These are phyloP conservation scores for Taurulus bubalis DNA, from an alignment of 2,113 vertebrate species.

Conservation along the genomic window DNA sequence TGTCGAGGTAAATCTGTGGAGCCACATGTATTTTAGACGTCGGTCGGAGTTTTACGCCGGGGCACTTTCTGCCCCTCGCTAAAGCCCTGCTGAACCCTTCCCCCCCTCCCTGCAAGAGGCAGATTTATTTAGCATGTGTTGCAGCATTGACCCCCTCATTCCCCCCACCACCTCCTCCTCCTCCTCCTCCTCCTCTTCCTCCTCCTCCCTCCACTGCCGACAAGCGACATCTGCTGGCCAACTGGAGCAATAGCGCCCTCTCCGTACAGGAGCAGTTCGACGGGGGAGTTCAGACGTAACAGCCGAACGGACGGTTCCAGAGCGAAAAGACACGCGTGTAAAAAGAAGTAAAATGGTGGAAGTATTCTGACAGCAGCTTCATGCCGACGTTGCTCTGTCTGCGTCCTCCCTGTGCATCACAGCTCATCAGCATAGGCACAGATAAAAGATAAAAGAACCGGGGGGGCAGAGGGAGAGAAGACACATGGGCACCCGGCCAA, in stretches of 20 bases:
- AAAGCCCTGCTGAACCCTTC: conserved; percentile 47
- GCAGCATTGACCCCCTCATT: conserved; percentile 15
- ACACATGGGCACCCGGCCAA: conserved; percentile 75
- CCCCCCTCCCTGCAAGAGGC: conserved; percentile 54
- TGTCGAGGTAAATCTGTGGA: conserved; percentile 3
- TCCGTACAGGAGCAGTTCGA: conserved; percentile 17
- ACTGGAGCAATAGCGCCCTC: conserved; percentile 58
- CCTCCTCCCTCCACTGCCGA: conserved; percentile 45
- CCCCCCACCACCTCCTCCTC: too few relatives aligned
- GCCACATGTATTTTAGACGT: conserved; percentile 33
- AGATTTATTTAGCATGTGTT: conserved; percentile 74
- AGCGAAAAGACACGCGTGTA: neutral
- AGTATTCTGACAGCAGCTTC: conserved; percentile 9
- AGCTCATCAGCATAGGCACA: conserved; percentile 78
- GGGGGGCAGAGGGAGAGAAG: conserved; percentile 52
- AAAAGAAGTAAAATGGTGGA: neutral
- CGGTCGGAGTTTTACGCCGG: conserved; percentile 5
- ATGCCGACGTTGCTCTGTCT: neutral
- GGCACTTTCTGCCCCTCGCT: conserved; percentile 7
- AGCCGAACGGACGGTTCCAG: conserved; percentile 3
- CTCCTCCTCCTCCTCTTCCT: too few relatives aligned
- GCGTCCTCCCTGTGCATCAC: conserved; percentile 60
- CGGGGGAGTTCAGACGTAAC: neutral
- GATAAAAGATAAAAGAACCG: conserved; percentile 77
- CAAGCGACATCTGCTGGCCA: conserved; percentile 77